Percentiles rank a stretch among this genome's conserved stretches.
These are phyloP conservation scores for Pterostichus niger DNA, from an alignment of 2,888 invertebrate genomes.

Conservation along the genomic window DNA sequence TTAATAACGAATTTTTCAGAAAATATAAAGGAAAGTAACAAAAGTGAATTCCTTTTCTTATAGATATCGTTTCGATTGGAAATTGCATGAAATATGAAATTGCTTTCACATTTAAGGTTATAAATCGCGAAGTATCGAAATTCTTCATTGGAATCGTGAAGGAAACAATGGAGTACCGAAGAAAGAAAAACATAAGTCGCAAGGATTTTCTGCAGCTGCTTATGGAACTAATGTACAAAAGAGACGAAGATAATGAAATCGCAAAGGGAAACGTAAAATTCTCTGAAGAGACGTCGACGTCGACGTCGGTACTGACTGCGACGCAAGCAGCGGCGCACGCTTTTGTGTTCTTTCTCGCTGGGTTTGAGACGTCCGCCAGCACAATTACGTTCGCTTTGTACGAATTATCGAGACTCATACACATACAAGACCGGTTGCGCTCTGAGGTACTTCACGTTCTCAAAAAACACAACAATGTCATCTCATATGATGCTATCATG, in stretches of 20 bases:
- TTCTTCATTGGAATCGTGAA: constrained; percentile 72
- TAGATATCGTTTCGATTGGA: too few species aligned
- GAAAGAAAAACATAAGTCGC: constrained; percentile 69
- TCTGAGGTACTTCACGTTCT: constrained; percentile 72
- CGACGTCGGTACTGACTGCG: constrained; percentile 27
- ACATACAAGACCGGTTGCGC: constrained; percentile 74
- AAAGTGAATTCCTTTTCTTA: constrained; percentile 1
- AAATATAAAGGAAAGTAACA: background rate
- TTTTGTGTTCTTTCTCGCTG: constrained; percentile 80
- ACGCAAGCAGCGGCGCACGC: constrained; percentile 75
- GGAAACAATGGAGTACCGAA: constrained; percentile 71
- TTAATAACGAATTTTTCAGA: too few species aligned
- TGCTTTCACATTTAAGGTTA: constrained; percentile 34
- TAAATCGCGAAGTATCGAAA: constrained; percentile 69
- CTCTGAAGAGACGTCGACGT: background rate
- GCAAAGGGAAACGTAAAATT: constrained; percentile 34
- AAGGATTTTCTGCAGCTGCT: constrained; percentile 70
- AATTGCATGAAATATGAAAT: background rate
- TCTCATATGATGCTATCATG: constrained; percentile 74
- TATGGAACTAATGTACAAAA: constrained; percentile 59
- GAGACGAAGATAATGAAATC: constrained; percentile 48
- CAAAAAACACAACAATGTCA: constrained; percentile 70
- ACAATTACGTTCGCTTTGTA: constrained; percentile 79
- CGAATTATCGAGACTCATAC: constrained; percentile 75
- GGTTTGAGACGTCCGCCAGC: constrained; percentile 81